Evolutionary conservation across 2,888 invertebrate species (phyloP).

Genomic region (Himalopsyche kuldschensis): DNA sequence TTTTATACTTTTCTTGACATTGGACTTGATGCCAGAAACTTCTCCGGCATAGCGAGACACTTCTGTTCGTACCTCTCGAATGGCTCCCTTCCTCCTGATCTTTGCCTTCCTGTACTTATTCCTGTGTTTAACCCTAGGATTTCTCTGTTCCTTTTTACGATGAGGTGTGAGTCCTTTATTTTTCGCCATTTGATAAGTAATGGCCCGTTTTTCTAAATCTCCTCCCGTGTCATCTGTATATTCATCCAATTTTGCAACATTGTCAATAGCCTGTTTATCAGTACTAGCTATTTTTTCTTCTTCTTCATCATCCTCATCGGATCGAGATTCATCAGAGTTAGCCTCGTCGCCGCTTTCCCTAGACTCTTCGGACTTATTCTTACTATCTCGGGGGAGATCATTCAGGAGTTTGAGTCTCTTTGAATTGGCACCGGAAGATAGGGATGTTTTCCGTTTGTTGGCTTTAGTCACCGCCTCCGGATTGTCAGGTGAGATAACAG

Average conservation of each 20-base stretch:
- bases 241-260: constrained; percentile 40
- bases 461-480: background rate
- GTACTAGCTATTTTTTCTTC: constrained; percentile 44
- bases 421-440: constrained; percentile 21
- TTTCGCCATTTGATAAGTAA: constrained; percentile 92
- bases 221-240: constrained; percentile 46
- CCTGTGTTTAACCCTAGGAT: constrained; percentile 94
- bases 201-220: constrained; percentile 67
- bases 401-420: constrained; percentile 54
- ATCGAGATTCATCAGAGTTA: background rate
- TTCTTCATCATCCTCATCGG: constrained; percentile 37
- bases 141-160: constrained; percentile 88
- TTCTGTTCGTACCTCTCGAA: constrained; percentile 83
- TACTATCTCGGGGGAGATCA: constrained; percentile 45
- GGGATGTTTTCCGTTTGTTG: background rate
- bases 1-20: constrained; percentile 87
- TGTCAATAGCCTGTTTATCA: constrained; percentile 45
- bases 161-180: constrained; percentile 92
- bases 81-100: constrained; percentile 90
- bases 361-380: constrained; percentile 43
- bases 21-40: constrained; percentile 88
- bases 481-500: background rate
- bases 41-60: constrained; percentile 85
- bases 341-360: constrained; percentile 51
- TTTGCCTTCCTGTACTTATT: constrained; percentile 90